These are phyloP conservation scores for Chionomys nivalis DNA, from an alignment of 2,113 vertebrate species.

Conservation along the genomic window DNA sequence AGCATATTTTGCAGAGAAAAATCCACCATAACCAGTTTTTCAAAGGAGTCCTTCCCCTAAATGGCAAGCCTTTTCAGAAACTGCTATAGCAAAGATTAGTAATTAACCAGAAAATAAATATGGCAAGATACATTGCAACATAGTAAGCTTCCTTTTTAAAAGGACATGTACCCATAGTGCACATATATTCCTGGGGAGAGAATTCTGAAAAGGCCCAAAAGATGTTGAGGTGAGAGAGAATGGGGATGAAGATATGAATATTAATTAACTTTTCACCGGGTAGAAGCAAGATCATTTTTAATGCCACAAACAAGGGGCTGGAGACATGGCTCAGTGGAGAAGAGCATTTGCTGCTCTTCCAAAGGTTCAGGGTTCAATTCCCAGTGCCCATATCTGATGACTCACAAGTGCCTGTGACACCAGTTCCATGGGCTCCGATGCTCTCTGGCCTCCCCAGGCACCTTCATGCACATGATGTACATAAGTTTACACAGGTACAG, in stretches of 20 bases:
- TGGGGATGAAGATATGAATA: neutral
- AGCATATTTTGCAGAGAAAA: constrained; percentile 2
- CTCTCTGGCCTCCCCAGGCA: neutral
- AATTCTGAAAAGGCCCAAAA: constrained; percentile 27
- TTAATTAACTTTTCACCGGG: neutral
- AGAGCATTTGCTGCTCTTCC: neutral
- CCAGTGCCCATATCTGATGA: neutral
- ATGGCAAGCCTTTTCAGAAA: constrained; percentile 31
- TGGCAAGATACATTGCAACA: neutral
- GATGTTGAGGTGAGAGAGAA: neutral
- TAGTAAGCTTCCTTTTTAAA: constrained; percentile 12
- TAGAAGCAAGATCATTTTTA: constrained; percentile 20
- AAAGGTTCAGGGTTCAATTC: neutral
- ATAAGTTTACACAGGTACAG: neutral
- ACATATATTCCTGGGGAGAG: neutral
- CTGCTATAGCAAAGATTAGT: neutral
- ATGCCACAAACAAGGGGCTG: neutral
- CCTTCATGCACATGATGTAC: neutral
- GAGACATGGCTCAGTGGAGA: neutral
- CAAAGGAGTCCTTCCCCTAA: neutral
- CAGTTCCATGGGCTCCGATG: neutral
- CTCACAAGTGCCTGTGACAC: neutral
- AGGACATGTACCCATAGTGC: neutral
- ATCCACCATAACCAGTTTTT: neutral
- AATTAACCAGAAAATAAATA: neutral